Evolutionary conservation across 92 coral and sea anemone genomes (phyloP).

Genomic region (Nematostella vectensis): DNA sequence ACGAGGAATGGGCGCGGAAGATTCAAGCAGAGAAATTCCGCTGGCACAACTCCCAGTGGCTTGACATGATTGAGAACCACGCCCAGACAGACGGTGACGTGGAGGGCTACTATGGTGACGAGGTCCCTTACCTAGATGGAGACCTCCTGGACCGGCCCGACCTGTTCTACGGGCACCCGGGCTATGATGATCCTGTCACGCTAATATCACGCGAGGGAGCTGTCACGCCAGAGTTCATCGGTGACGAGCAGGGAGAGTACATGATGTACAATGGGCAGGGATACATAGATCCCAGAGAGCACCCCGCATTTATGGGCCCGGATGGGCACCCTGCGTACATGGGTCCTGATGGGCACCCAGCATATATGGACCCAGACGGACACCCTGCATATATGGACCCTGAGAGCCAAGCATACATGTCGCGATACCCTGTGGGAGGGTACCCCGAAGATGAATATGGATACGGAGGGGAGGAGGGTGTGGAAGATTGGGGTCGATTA

Average conservation of each 20-base stretch:
- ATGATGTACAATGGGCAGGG: constrained; percentile 68
- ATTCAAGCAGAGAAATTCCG: constrained; percentile 95
- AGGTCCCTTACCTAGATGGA: constrained; percentile 82
- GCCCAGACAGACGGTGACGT: constrained; percentile 67
- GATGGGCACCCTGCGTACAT: constrained; percentile 63
- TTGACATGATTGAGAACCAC: constrained; percentile 90
- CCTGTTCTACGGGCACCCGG: constrained; percentile 96
- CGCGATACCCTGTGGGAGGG: constrained; percentile 32
- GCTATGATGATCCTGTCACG: constrained; percentile 94
- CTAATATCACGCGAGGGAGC: constrained; percentile 97
- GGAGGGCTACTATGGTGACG: constrained; percentile 75
- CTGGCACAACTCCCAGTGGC: constrained; percentile 97
- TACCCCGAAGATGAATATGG: constrained; percentile 45
- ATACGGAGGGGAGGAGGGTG: constrained; percentile 40
- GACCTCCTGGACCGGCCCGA: constrained; percentile 94
- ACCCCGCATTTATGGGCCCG: constrained; percentile 33
- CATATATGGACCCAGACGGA: constrained; percentile 11
- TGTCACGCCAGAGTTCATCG: constrained; percentile 87
- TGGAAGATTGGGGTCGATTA: constrained; percentile 74
- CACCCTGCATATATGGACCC: constrained; percentile 6
- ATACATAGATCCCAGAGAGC: constrained; percentile 47
- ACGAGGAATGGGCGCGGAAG: constrained; percentile 93
- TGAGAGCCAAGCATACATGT: constrained; percentile 15
- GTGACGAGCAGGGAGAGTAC: constrained; percentile 69
- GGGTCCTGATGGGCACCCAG: constrained; percentile 10